These are phyloP conservation scores for Troides oblongomaculatus DNA, from an alignment of 2,888 invertebrate genomes.

Conservation along the genomic window DNA sequence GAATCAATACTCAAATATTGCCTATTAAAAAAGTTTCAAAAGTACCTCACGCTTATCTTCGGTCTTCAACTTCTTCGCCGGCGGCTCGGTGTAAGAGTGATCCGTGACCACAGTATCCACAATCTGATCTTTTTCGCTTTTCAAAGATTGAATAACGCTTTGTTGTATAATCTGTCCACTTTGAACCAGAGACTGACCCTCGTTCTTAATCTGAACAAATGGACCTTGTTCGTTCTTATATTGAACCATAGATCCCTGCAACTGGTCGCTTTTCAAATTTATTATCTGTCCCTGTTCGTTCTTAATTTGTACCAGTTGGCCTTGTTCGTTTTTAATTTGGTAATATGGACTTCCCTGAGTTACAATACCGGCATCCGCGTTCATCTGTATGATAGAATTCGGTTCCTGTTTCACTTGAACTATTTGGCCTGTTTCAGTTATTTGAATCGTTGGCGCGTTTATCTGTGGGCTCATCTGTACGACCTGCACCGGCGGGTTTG, in stretches of 20 bases:
- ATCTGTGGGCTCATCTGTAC: conserved; percentile 70
- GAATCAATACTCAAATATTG: background rate
- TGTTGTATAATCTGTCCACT: conserved; percentile 39
- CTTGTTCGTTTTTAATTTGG: conserved; percentile 72
- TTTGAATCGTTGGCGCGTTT: conserved; percentile 73
- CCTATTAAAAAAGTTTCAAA: background rate
- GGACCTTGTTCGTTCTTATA: conserved; percentile 59
- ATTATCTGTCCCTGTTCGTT: conserved; percentile 73
- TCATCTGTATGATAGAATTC: conserved; percentile 61
- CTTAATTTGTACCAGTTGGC: conserved; percentile 69
- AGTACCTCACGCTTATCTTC: conserved; percentile 63
- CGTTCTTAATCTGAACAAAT: conserved; percentile 33
- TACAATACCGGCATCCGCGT: conserved; percentile 47
- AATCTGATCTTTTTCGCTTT: conserved; percentile 54
- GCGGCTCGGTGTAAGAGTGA: conserved; percentile 68
- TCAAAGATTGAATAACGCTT: conserved; percentile 40
- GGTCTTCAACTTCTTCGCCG: conserved; percentile 59
- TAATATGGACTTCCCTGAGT: conserved; percentile 58
- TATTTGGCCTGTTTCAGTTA: conserved; percentile 73
- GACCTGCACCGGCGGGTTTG: conserved; percentile 75
- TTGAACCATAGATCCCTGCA: conserved; percentile 51
- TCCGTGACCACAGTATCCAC: conserved; percentile 56
- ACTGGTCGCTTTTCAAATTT: conserved; percentile 65
- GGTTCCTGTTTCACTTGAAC: conserved; percentile 67
- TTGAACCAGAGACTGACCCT: conserved; percentile 35